Percentiles rank a stretch among this genome's conserved stretches.
Evolutionary conservation across 2,888 invertebrate species (phyloP).

Genomic region (Teleogryllus oceanicus): DNA sequence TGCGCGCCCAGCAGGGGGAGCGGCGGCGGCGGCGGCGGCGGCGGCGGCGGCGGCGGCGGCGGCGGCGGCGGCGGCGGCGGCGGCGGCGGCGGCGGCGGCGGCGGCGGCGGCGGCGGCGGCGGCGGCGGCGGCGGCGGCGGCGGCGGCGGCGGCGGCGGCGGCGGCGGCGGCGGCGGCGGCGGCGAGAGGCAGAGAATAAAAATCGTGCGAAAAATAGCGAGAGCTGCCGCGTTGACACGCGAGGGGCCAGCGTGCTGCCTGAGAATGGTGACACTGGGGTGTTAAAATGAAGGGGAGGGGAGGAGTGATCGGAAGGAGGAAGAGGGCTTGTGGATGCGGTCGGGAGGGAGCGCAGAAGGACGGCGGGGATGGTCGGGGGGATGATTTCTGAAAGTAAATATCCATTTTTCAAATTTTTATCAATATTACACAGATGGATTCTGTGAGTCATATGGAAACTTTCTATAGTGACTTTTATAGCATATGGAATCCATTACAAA

Average conservation of each 20-base stretch:
- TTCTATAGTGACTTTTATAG: slow-evolving; percentile 34
- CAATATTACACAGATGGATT: slow-evolving; percentile 39
- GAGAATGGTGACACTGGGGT: slow-evolving; percentile 18
- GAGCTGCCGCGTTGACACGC: neutral
- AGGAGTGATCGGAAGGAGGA: neutral
- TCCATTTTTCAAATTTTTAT: slow-evolving; percentile 39
- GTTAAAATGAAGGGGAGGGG: slow-evolving; percentile 11
- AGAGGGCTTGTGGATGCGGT: slow-evolving; percentile 18
- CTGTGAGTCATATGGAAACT: slow-evolving; percentile 36
- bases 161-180: neutral
- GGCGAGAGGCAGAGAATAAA: neutral
- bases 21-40: neutral
- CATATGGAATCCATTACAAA: slow-evolving; percentile 32
- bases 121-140: neutral
- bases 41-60: neutral
- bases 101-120: neutral
- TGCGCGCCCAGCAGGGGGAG: too few relatives aligned
- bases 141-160: neutral
- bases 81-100: neutral
- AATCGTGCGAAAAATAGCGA: slow-evolving; percentile 18
- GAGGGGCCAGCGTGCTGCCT: neutral
- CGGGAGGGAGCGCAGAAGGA: neutral
- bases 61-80: neutral
- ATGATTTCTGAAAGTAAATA: slow-evolving; percentile 37
- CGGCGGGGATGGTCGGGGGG: slow-evolving; percentile 21